Percentiles rank a stretch among this genome's conserved stretches.
phyloP scores from a whole-genome alignment of 1,140 invertebrate species.

The Neuroterus valhalla region DNA sequence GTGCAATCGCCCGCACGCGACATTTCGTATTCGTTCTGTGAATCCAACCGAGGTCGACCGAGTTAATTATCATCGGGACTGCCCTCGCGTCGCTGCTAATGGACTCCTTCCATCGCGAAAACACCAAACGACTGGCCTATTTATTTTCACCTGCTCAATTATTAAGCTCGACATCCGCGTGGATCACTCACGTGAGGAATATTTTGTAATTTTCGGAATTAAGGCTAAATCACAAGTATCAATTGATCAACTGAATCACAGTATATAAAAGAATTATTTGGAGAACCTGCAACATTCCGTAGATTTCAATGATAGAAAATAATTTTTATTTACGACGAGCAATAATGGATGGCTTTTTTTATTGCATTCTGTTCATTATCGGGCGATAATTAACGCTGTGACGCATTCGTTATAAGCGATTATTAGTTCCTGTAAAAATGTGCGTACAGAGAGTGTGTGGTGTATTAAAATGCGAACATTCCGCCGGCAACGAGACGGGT shows the following conservation, averaged over 20 bases:
- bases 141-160: conserved; percentile 34
- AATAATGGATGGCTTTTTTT: too few species aligned
- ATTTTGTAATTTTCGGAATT: conserved; percentile 25
- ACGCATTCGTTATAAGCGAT: conserved; percentile 59
- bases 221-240: neutral
- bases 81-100: conserved; percentile 56
- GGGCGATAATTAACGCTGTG: conserved; percentile 48
- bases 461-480: conserved; percentile 65
- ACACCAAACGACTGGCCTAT: conserved; percentile 33
- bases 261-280: too few species aligned
- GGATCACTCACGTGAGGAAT: conserved; percentile 1
- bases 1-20: conserved; percentile 18
- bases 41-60: conserved; percentile 44
- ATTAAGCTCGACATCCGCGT: neutral
- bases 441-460: conserved; percentile 53
- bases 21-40: conserved; percentile 53
- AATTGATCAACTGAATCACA: neutral
- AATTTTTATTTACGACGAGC: too few species aligned
- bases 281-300: too few species aligned
- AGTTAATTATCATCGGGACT: conserved; percentile 62
- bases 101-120: conserved; percentile 52
- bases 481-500: conserved; percentile 17
- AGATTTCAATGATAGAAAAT: too few species aligned
- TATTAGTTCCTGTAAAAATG: conserved; percentile 62
- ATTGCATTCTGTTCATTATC: neutral